Conservation (phyloP, 2,113 vertebrate species). For the Electrona antarctica region DNA sequence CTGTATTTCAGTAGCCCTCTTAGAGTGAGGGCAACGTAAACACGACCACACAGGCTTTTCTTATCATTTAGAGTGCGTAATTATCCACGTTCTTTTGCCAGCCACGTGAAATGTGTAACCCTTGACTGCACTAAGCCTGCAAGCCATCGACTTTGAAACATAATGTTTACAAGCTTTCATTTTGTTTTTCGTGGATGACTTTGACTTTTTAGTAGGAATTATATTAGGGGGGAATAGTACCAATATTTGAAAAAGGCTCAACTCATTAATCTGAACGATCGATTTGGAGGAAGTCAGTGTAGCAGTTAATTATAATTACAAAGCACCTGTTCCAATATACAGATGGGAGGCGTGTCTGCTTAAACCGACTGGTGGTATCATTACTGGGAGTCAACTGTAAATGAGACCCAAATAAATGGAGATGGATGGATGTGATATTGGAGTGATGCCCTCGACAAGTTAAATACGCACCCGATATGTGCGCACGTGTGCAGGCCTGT, state of each 20-base stretch:
- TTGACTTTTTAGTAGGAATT: conserved; percentile 17
- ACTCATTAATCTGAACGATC: conserved; percentile 52
- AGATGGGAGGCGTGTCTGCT: conserved; percentile 49
- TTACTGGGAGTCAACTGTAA: conserved; percentile 28
- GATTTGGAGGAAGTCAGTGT: conserved; percentile 60
- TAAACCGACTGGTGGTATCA: conserved; percentile 27
- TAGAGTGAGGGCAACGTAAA: background rate
- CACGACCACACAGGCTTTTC: conserved; percentile 4
- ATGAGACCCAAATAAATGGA: conserved; percentile 40
- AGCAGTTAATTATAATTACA: conserved; percentile 75
- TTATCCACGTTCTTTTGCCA: no score
- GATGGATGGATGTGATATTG: conserved; percentile 38
- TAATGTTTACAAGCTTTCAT: background rate
- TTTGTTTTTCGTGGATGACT: conserved; percentile 34
- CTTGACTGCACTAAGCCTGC: background rate
- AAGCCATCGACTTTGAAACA: conserved; percentile 2
- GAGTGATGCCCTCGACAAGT: conserved; percentile 9
- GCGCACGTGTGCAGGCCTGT: background rate
- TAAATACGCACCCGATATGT: background rate
- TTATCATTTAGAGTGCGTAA: conserved; percentile 4
- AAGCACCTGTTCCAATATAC: conserved; percentile 67
- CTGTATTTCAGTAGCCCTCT: conserved; percentile 9
- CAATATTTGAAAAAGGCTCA: conserved; percentile 63
- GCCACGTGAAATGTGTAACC: conserved; percentile 8
- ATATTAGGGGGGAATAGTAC: conserved; percentile 42